phyloP scores from a whole-genome alignment of 1,140 invertebrate species.

The Dufourea novaeangliae region DNA sequence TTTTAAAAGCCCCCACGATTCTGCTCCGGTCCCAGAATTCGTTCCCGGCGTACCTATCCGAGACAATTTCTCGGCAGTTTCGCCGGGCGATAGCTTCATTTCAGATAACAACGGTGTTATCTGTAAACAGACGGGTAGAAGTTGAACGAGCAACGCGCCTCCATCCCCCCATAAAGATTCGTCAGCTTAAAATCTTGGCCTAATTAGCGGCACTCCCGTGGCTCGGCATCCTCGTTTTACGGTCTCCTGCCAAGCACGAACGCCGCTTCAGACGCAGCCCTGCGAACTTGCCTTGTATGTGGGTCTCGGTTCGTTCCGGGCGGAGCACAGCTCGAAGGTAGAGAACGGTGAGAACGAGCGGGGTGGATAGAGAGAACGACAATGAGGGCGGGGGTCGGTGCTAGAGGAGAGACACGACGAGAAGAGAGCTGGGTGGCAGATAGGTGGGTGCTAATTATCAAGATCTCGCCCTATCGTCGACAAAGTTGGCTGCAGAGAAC shows the following conservation, averaged over 20 bases:
- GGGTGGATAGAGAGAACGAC: not conserved
- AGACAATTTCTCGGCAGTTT: not conserved
- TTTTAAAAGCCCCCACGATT: not conserved
- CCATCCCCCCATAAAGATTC: constrained; percentile 48
- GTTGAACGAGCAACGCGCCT: constrained; percentile 1
- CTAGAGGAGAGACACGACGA: not conserved
- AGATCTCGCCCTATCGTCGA: constrained; percentile 55
- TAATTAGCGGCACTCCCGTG: constrained; percentile 54
- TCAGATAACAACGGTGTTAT: constrained; percentile 35
- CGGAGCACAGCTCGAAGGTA: constrained; percentile 22
- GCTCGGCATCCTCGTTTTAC: constrained; percentile 42
- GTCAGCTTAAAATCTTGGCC: constrained; percentile 61
- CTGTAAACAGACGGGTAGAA: constrained; percentile 34
- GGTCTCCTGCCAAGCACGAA: constrained; percentile 36
- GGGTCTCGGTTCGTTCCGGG: constrained; percentile 61
- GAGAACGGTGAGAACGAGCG: not conserved
- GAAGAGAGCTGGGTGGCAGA: constrained; percentile 10
- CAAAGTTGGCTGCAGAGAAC: constrained; percentile 58
- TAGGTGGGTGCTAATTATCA: constrained; percentile 67
- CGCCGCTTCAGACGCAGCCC: constrained; percentile 40
- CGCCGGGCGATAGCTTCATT: constrained; percentile 10
- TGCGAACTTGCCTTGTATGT: constrained; percentile 56
- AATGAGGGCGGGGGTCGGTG: not conserved
- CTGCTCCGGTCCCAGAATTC: not conserved
- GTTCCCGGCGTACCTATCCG: not conserved